Percentiles rank a stretch among this genome's conserved stretches.
Conservation (phyloP, 2,888 invertebrate genomes). For the Orthosia gothica region DNA sequence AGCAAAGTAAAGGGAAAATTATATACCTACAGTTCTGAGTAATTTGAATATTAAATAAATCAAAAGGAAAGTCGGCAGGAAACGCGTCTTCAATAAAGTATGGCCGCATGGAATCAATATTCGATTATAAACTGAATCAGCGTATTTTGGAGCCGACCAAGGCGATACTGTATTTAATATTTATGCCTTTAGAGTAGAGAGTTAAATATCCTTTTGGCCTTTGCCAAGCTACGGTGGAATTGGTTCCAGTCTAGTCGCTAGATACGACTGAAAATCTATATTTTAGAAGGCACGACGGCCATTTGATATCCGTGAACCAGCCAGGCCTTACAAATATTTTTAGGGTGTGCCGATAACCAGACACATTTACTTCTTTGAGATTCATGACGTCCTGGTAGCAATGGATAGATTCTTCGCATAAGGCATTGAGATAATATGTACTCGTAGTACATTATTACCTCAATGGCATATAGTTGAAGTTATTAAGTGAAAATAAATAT, state of each 20-base stretch:
- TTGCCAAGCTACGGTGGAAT: conserved; percentile 21
- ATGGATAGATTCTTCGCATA: too few species aligned
- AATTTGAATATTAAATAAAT: conserved; percentile 17
- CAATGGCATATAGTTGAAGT: too few species aligned
- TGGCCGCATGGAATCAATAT: conserved; percentile 54
- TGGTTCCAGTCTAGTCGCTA: conserved; percentile 8
- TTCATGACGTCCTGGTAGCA: too few species aligned
- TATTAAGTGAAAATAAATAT: too few species aligned
- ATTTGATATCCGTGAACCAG: not conserved
- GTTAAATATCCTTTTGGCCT: conserved; percentile 47
- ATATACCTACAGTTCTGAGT: not conserved
- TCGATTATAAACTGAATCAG: conserved; percentile 52
- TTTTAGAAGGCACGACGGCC: not conserved
- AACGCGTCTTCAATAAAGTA: conserved; percentile 26
- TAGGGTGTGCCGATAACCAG: too few species aligned
- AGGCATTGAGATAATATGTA: too few species aligned
- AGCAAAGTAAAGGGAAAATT: not conserved
- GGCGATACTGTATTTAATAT: conserved; percentile 44
- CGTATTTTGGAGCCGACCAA: conserved; percentile 27
- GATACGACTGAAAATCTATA: conserved; percentile 25
- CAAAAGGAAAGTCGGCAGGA: conserved; percentile 5
- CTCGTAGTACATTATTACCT: too few species aligned
- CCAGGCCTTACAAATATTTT: conserved; percentile 3
- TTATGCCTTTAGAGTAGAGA: conserved; percentile 30
- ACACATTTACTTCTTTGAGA: too few species aligned